phyloP scores from a whole-genome alignment of 1,140 invertebrate genomes.

The Trachelipus rathkii region DNA sequence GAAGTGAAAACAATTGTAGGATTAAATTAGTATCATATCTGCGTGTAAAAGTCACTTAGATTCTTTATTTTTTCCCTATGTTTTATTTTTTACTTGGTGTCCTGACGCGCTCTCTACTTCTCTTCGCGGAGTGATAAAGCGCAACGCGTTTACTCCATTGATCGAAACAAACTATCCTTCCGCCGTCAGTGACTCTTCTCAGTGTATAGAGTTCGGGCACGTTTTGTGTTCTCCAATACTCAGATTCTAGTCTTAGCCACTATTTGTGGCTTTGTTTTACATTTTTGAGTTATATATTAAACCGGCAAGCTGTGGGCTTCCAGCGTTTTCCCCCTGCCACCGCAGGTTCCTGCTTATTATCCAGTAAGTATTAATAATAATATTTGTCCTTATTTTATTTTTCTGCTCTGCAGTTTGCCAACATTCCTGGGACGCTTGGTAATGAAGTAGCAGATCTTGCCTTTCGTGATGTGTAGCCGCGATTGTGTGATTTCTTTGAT shows the following conservation, averaged over 20 bases:
- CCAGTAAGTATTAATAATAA: slow-evolving; percentile 38
- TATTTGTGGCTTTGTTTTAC: slow-evolving; percentile 43
- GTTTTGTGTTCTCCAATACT: slow-evolving; percentile 41
- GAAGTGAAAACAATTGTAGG: no score
- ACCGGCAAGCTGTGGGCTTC: slow-evolving; percentile 46
- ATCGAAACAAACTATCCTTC: slow-evolving; percentile 37
- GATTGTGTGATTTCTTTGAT: no score
- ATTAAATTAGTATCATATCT: no score
- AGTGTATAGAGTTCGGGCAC: slow-evolving; percentile 43
- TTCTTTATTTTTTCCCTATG: no score
- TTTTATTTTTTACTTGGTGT: no score
- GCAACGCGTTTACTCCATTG: slow-evolving; percentile 33
- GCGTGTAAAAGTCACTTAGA: no score
- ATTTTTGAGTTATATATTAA: slow-evolving; percentile 37
- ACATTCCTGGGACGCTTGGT: slow-evolving; percentile 1
- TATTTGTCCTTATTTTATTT: slow-evolving; percentile 6
- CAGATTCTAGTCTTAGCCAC: slow-evolving; percentile 43
- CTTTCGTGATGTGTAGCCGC: background rate
- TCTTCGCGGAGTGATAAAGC: background rate
- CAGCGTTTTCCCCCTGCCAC: slow-evolving; percentile 45
- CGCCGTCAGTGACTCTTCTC: slow-evolving; percentile 42
- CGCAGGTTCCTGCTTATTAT: slow-evolving; percentile 45
- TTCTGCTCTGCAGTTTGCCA: slow-evolving; percentile 1
- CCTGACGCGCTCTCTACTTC: background rate
- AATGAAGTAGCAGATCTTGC: slow-evolving; percentile 1